These are phyloP conservation scores for Malacoraja senta DNA, from an alignment of 2,797 vertebrate species.

Conservation along the genomic window DNA sequence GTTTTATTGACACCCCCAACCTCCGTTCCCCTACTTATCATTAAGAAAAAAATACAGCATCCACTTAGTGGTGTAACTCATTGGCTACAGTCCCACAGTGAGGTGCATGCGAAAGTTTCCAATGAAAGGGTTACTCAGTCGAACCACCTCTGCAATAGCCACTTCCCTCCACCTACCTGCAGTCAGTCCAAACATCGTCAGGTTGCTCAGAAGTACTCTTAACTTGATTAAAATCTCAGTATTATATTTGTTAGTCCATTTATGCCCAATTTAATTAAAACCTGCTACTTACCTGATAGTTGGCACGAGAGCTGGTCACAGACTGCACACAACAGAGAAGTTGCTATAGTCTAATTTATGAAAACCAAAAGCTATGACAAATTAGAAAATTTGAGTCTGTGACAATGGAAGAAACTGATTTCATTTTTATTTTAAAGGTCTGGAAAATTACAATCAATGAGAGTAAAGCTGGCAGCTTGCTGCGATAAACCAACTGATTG, in stretches of 20 bases:
- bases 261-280: background rate
- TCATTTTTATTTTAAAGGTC: background rate
- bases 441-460: background rate
- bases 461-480: background rate
- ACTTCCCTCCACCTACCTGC: background rate
- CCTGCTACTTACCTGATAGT: background rate
- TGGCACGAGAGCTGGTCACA: background rate
- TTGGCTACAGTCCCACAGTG: background rate
- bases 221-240: background rate
- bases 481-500: background rate
- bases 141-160: background rate
- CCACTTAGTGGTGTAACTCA: too few species aligned
- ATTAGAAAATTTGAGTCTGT: background rate
- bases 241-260: background rate
- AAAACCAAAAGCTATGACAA: background rate
- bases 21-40: too few species aligned
- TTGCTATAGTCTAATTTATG: too few species aligned
- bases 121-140: background rate
- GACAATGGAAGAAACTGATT: background rate
- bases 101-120: background rate
- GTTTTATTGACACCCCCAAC: too few species aligned
- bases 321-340: background rate
- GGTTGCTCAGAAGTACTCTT: background rate
- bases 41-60: too few species aligned
- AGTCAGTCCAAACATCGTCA: too few species aligned